Conservation (phyloP, 1,140 invertebrate genomes). For the Trichonephila inaurata region DNA sequence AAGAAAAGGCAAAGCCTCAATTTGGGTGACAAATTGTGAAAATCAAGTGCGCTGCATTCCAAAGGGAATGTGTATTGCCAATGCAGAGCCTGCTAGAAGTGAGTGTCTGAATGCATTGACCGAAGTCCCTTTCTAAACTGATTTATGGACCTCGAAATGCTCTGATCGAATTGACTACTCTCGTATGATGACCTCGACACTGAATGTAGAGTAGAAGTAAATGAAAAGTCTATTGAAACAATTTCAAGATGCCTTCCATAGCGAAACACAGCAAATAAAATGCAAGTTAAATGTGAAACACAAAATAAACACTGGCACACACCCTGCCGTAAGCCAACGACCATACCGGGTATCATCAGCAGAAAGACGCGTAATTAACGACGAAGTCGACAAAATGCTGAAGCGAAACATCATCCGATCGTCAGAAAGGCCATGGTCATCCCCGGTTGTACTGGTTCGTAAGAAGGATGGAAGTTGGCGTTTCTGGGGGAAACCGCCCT, state of each 20-base stretch:
- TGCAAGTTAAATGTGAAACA: slow-evolving; percentile 75
- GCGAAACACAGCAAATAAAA: too few species aligned
- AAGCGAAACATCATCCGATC: background rate
- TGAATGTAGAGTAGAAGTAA: too few species aligned
- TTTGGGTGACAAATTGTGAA: too few species aligned
- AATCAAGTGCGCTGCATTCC: background rate
- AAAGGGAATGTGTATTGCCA: background rate
- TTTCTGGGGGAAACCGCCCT: too few species aligned
- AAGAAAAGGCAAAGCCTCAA: too few species aligned
- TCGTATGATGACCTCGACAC: too few species aligned
- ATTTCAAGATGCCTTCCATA: too few species aligned
- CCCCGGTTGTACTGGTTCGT: background rate
- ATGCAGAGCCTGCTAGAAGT: background rate
- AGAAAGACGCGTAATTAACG: slow-evolving; percentile 73
- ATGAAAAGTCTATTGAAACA: too few species aligned
- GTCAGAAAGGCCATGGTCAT: background rate
- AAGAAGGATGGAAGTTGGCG: slow-evolving; percentile 32
- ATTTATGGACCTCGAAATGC: too few species aligned
- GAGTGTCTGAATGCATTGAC: slow-evolving; percentile 8
- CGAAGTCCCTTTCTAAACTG: background rate
- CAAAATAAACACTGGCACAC: slow-evolving; percentile 78
- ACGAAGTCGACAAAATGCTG: slow-evolving; percentile 1
- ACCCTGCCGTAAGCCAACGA: background rate
- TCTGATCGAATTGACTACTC: too few species aligned
- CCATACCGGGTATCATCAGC: slow-evolving; percentile 14